Conservation (phyloP, 2,797 vertebrate genomes). For the Phalloptychus januarius region DNA sequence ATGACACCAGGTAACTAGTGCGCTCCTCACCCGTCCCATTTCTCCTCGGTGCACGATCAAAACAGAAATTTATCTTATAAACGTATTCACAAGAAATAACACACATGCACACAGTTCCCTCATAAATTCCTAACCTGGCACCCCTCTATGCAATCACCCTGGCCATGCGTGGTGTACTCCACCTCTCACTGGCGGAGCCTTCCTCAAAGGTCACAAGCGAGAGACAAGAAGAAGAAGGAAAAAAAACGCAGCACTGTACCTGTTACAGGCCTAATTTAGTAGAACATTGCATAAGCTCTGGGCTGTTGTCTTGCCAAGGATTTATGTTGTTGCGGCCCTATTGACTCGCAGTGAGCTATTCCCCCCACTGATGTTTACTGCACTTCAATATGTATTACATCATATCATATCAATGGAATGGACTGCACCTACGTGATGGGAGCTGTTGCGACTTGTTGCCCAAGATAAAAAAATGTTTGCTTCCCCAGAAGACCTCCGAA, state of each 20-base stretch:
- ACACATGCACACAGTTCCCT: slow-evolving; percentile 29
- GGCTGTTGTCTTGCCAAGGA: slow-evolving; percentile 74
- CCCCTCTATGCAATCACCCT: slow-evolving; percentile 55
- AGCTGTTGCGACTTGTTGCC: slow-evolving; percentile 56
- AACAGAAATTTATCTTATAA: slow-evolving; percentile 43
- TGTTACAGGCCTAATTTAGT: slow-evolving; percentile 80
- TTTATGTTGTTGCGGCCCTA: slow-evolving; percentile 74
- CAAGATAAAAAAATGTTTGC: slow-evolving; percentile 64
- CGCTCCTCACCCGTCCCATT: slow-evolving; percentile 1
- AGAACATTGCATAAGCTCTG: slow-evolving; percentile 68
- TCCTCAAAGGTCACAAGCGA: slow-evolving; percentile 74
- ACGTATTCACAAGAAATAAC: slow-evolving; percentile 42
- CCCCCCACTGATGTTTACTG: slow-evolving; percentile 65
- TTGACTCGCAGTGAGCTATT: slow-evolving; percentile 74
- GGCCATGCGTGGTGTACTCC: slow-evolving; percentile 58
- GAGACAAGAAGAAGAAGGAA: slow-evolving; percentile 20
- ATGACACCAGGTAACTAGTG: slow-evolving; percentile 52
- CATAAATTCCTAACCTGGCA: slow-evolving; percentile 58
- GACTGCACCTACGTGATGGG: slow-evolving; percentile 47
- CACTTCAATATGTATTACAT: slow-evolving; percentile 62
- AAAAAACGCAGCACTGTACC: slow-evolving; percentile 58
- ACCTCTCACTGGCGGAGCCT: slow-evolving; percentile 48
- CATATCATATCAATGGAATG: slow-evolving; percentile 64
- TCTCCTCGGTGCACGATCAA: background rate
- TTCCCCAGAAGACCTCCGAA: slow-evolving; percentile 28